phyloP scores from a whole-genome alignment of 1,140 invertebrate genomes.

The Pachyrhynchus sulphureomaculatus region DNA sequence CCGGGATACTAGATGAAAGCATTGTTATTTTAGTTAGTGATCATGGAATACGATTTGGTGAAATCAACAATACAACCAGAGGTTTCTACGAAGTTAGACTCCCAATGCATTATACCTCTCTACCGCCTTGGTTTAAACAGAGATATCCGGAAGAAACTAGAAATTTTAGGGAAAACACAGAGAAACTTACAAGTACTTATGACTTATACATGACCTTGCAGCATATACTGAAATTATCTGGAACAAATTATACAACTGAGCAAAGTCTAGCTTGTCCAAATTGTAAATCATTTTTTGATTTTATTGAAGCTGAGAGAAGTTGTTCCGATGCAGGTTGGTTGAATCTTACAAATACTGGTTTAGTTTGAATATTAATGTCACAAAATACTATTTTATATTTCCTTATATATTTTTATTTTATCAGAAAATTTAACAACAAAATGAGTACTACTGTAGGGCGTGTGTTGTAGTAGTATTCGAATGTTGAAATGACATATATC shows the following conservation, averaged over 20 bases:
- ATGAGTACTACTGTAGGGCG: not conserved
- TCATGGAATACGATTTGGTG: conserved; percentile 81
- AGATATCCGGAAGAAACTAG: conserved; percentile 58
- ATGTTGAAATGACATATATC: too few relatives aligned
- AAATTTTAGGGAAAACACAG: conserved; percentile 66
- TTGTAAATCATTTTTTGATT: conserved; percentile 68
- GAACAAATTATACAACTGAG: conserved; percentile 49
- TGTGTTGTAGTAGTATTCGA: not conserved
- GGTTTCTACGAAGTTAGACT: conserved; percentile 84
- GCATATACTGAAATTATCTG: conserved; percentile 52
- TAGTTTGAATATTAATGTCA: not conserved
- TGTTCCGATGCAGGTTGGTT: conserved; percentile 70
- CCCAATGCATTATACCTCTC: conserved; percentile 72
- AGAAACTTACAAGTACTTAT: conserved; percentile 69
- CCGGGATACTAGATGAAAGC: conserved; percentile 58
- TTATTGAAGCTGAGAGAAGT: conserved; percentile 64
- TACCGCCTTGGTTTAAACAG: conserved; percentile 67
- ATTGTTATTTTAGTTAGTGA: conserved; percentile 77
- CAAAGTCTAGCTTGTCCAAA: conserved; percentile 58
- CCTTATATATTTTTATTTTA: not conserved
- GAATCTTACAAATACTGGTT: conserved; percentile 17
- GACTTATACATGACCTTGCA: conserved; percentile 69
- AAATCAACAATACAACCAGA: conserved; percentile 67
- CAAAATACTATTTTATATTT: not conserved
- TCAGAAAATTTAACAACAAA: not conserved